Evolutionary conservation across 2,888 invertebrate species (phyloP).

Genomic region (Nomada ruficornis): DNA sequence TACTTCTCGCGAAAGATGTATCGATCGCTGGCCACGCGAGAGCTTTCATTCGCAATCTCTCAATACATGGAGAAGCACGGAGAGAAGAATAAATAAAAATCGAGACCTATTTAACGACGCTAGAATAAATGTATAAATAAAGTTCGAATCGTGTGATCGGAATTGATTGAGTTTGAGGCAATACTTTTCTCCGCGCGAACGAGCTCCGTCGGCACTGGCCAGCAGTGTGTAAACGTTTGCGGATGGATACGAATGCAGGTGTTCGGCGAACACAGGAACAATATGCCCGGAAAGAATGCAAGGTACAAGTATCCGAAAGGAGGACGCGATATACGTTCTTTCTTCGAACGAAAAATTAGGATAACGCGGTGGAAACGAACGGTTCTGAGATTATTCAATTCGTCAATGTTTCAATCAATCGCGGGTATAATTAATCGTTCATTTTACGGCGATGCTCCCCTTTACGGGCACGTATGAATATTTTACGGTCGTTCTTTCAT

Average conservation of each 20-base stretch:
- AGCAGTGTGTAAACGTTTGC: slow-evolving; percentile 57
- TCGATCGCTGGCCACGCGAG: neutral
- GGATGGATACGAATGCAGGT: slow-evolving; percentile 68
- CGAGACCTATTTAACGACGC: neutral
- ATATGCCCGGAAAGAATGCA: slow-evolving; percentile 70
- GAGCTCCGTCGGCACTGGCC: slow-evolving; percentile 26
- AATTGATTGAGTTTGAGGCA: neutral
- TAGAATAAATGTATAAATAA: neutral
- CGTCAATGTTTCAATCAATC: slow-evolving; percentile 6
- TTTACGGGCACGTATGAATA: neutral
- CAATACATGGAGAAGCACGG: slow-evolving; percentile 33
- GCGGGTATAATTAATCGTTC: neutral
- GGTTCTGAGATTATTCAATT: neutral
- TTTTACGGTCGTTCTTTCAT: neutral
- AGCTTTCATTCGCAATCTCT: slow-evolving; percentile 25
- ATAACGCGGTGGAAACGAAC: slow-evolving; percentile 41
- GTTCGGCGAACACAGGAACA: slow-evolving; percentile 46
- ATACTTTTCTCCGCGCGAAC: slow-evolving; percentile 31
- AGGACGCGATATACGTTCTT: slow-evolving; percentile 6
- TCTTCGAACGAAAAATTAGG: slow-evolving; percentile 57
- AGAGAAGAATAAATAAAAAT: slow-evolving; percentile 15
- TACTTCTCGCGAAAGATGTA: slow-evolving; percentile 8
- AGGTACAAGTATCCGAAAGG: slow-evolving; percentile 60
- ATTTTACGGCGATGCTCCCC: slow-evolving; percentile 5
- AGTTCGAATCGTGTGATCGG: neutral